Percentiles rank a stretch among this genome's conserved stretches.
phyloP scores from a whole-genome alignment of 2,888 invertebrate genomes.

The Epirrhoe alternata region DNA sequence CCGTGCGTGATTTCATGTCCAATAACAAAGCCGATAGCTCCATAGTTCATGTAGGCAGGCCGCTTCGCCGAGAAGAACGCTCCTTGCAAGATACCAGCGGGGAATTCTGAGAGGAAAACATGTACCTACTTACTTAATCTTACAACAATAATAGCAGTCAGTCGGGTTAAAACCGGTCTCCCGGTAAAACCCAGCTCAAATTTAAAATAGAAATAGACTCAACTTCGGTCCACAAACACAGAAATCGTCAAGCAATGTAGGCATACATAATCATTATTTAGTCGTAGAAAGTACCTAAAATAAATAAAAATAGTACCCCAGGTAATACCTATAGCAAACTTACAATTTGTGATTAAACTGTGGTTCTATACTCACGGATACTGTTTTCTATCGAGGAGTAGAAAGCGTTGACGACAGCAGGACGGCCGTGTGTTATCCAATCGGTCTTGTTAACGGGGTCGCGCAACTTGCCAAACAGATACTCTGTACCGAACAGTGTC shows the following conservation, averaged over 20 bases:
- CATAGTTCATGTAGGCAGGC: slow-evolving; percentile 96
- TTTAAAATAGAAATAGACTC: not conserved
- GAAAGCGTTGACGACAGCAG: slow-evolving; percentile 94
- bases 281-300: too few species aligned
- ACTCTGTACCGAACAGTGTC: slow-evolving; percentile 92
- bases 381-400: slow-evolving; percentile 94
- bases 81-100: slow-evolving; percentile 96
- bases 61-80: slow-evolving; percentile 95
- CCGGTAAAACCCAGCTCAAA: not conserved
- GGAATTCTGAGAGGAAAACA: slow-evolving; percentile 88
- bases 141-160: not conserved
- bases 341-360: not conserved
- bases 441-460: slow-evolving; percentile 93
- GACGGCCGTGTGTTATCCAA: slow-evolving; percentile 93
- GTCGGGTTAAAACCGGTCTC: not conserved
- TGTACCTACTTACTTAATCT: too few species aligned
- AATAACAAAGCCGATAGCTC: slow-evolving; percentile 95
- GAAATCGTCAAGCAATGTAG: not conserved
- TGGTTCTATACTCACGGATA: slow-evolving; percentile 89
- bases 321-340: too few species aligned
- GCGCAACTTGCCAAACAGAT: slow-evolving; percentile 90
- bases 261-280: too few species aligned
- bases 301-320: too few species aligned
- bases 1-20: slow-evolving; percentile 97
- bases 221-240: not conserved